Conservation (phyloP, 2,797 vertebrate genomes). For the Crenichthys baileyi region DNA sequence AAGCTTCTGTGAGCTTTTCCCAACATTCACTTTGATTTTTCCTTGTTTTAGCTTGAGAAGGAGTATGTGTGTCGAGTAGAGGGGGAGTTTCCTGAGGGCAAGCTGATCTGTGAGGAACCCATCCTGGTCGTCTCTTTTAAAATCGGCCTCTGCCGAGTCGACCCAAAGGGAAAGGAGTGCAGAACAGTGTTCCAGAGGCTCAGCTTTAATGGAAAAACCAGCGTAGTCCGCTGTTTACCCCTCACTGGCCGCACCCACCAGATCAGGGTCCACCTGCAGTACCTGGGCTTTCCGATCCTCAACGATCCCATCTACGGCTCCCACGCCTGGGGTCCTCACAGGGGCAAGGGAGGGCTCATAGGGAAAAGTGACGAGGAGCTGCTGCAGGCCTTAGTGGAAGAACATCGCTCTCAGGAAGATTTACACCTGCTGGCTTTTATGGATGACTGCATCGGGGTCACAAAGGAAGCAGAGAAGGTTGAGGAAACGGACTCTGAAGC, state of each 20-base stretch:
- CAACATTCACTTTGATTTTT: not conserved
- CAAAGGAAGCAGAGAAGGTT: slow-evolving; percentile 22
- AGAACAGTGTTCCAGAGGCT: slow-evolving; percentile 91
- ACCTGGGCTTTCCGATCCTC: slow-evolving; percentile 92
- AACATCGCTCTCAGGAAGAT: slow-evolving; percentile 88
- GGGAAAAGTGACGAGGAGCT: slow-evolving; percentile 89
- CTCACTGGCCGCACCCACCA: slow-evolving; percentile 96
- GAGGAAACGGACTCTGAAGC: slow-evolving; percentile 9
- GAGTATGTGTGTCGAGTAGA: slow-evolving; percentile 94
- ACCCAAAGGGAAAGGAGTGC: slow-evolving; percentile 90
- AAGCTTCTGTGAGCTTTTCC: not conserved
- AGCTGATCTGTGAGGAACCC: slow-evolving; percentile 91
- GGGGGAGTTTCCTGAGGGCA: slow-evolving; percentile 89
- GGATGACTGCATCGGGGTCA: slow-evolving; percentile 36
- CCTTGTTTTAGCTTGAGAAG: slow-evolving; percentile 88
- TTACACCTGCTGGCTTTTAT: slow-evolving; percentile 83
- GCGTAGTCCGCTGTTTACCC: slow-evolving; percentile 90
- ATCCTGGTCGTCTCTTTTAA: slow-evolving; percentile 93
- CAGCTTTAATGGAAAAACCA: slow-evolving; percentile 88
- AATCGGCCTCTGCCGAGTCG: slow-evolving; percentile 91
- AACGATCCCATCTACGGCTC: slow-evolving; percentile 97
- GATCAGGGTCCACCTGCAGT: slow-evolving; percentile 97
- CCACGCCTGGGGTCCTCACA: slow-evolving; percentile 88
- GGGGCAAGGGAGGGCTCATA: slow-evolving; percentile 87
- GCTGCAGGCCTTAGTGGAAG: slow-evolving; percentile 87